phyloP scores from a whole-genome alignment of 2,797 vertebrate genomes.

The Loriculus beryllinus region DNA sequence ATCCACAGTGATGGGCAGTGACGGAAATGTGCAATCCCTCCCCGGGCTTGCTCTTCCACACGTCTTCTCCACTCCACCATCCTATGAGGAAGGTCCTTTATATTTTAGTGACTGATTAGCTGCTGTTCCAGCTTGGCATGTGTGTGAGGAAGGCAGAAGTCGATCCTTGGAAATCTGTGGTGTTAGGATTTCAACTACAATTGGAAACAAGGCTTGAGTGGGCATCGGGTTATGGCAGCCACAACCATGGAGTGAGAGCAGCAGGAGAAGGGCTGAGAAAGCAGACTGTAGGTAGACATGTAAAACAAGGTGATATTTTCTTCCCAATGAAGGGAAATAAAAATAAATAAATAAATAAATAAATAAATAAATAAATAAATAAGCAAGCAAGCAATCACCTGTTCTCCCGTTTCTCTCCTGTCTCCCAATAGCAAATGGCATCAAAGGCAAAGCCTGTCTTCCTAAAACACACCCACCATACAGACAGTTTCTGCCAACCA shows the following conservation, averaged over 20 bases:
- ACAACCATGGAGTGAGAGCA: accelerated
- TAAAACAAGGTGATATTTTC: not conserved
- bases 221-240: not conserved
- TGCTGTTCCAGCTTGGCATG: not conserved
- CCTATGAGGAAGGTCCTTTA: not conserved
- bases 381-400: not conserved
- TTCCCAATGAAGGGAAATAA: not conserved
- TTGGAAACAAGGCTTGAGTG: not conserved
- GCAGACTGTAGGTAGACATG: too few species aligned
- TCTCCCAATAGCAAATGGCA: not conserved
- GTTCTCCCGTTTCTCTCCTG: not conserved
- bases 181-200: not conserved
- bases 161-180: not conserved
- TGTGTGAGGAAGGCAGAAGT: not conserved
- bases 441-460: not conserved
- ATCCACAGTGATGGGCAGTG: accelerated
- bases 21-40: not conserved
- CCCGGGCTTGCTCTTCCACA: not conserved
- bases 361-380: not conserved
- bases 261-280: not conserved
- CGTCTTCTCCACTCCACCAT: not conserved
- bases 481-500: accelerated
- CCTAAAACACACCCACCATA: not conserved
- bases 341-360: not conserved
- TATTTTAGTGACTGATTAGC: not conserved